Conservation (phyloP, 2,888 invertebrate species). For the Mythimna lalbum region DNA sequence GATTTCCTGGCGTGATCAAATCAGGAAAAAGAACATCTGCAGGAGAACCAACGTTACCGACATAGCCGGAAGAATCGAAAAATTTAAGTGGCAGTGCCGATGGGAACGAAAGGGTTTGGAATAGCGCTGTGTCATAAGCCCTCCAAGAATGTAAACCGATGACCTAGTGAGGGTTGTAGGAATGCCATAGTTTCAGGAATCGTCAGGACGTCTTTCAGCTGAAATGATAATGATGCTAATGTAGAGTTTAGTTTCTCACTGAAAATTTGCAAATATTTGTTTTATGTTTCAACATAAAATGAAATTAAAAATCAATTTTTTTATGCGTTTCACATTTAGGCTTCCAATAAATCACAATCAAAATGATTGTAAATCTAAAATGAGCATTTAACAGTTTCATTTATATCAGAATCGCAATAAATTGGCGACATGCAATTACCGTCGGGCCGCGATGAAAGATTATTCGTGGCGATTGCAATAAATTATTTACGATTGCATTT, state of each 20-base stretch:
- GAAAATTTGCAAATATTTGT: background rate
- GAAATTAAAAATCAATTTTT: slow-evolving; percentile 4
- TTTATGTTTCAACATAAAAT: background rate
- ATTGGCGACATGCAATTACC: slow-evolving; percentile 53
- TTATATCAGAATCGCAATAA: slow-evolving; percentile 50
- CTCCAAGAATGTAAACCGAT: too few relatives aligned
- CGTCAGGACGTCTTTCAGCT: too few relatives aligned
- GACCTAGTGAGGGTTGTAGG: too few relatives aligned
- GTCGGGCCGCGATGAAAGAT: slow-evolving; percentile 51
- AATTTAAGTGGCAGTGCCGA: too few relatives aligned
- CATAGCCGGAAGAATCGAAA: too few relatives aligned
- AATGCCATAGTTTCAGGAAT: too few relatives aligned
- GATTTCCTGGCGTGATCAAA: too few relatives aligned
- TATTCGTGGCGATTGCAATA: slow-evolving; percentile 44
- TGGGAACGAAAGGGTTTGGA: too few relatives aligned
- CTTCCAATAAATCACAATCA: slow-evolving; percentile 33
- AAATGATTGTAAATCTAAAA: slow-evolving; percentile 43
- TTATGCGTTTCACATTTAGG: background rate
- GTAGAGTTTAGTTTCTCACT: slow-evolving; percentile 9
- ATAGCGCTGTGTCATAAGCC: too few relatives aligned
- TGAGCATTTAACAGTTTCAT: slow-evolving; percentile 44
- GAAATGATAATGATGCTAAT: background rate
- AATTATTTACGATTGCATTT: slow-evolving; percentile 58
- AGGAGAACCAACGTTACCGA: too few relatives aligned
- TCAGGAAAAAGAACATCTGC: too few relatives aligned